These are phyloP conservation scores for Microplitis mediator DNA, from an alignment of 1,140 invertebrate species.

Conservation along the genomic window DNA sequence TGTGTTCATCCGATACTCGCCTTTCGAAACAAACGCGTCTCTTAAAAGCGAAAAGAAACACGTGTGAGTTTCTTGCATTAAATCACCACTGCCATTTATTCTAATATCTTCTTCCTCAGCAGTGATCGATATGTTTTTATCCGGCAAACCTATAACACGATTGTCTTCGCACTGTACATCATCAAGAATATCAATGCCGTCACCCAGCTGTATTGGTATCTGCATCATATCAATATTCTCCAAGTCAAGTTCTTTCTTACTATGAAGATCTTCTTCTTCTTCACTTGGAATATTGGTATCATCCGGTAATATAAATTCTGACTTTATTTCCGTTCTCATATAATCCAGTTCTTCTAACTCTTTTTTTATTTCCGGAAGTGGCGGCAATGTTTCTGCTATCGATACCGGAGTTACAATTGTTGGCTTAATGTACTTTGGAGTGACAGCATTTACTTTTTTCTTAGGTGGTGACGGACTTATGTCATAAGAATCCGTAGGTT, in stretches of 20 bases:
- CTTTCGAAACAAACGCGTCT: slow-evolving; percentile 82
- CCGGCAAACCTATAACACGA: slow-evolving; percentile 50
- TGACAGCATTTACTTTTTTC: slow-evolving; percentile 44
- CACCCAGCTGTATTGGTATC: slow-evolving; percentile 68
- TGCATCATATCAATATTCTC: slow-evolving; percentile 72
- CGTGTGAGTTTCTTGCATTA: slow-evolving; percentile 77
- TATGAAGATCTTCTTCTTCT: slow-evolving; percentile 44
- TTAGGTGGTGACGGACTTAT: slow-evolving; percentile 38
- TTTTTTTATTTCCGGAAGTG: slow-evolving; percentile 51
- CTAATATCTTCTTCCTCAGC: slow-evolving; percentile 42
- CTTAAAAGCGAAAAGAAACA: slow-evolving; percentile 83
- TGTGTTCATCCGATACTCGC: slow-evolving; percentile 78
- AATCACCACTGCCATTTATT: slow-evolving; percentile 54
- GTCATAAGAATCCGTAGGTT: slow-evolving; percentile 50
- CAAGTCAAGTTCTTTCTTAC: slow-evolving; percentile 63
- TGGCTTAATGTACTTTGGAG: slow-evolving; percentile 10
- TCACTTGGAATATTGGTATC: slow-evolving; percentile 40
- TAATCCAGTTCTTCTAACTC: slow-evolving; percentile 57
- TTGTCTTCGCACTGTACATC: slow-evolving; percentile 60
- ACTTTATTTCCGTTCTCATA: slow-evolving; percentile 45
- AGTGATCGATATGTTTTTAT: slow-evolving; percentile 47
- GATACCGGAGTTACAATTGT: slow-evolving; percentile 34
- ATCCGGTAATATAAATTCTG: slow-evolving; percentile 43
- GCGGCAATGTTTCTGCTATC: slow-evolving; percentile 26
- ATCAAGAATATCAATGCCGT: slow-evolving; percentile 66